These are phyloP conservation scores for Rhagoletis pomonella DNA, from an alignment of 1,140 invertebrate species.

Conservation along the genomic window DNA sequence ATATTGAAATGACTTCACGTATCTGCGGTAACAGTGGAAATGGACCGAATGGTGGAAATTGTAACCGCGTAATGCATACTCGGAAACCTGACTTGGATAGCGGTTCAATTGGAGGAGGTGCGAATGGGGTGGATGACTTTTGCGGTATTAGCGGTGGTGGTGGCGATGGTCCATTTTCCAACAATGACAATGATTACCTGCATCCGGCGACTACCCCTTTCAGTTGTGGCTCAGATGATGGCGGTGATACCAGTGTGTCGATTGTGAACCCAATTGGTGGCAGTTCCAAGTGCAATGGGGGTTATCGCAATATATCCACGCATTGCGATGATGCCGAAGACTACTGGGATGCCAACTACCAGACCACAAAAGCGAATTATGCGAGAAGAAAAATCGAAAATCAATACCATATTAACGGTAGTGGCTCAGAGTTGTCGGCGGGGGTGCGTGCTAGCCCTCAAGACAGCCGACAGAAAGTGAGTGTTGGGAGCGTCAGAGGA, in stretches of 20 bases:
- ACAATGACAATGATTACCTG: conserved; percentile 65
- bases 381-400: conserved; percentile 65
- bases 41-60: conserved; percentile 71
- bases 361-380: neutral
- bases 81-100: conserved; percentile 71
- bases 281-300: conserved; percentile 77
- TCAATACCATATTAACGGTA: conserved; percentile 59
- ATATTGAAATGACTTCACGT: conserved; percentile 80
- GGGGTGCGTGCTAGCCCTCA: conserved; percentile 57
- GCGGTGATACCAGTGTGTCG: conserved; percentile 61
- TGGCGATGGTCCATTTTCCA: conserved; percentile 68
- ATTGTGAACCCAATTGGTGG: conserved; percentile 71
- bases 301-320: conserved; percentile 82
- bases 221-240: conserved; percentile 58
- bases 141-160: conserved; percentile 18
- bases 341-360: conserved; percentile 77
- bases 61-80: conserved; percentile 55
- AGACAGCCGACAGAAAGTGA: conserved; percentile 50
- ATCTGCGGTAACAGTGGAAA: conserved; percentile 71
- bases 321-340: conserved; percentile 76
- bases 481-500: neutral
- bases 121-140: neutral
- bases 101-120: conserved; percentile 72
- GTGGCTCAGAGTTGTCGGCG: conserved; percentile 49
- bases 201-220: conserved; percentile 65